Base-by-base conservation (phyloP, 2,888 invertebrate species). In the Heterodera filipjevi region DNA sequence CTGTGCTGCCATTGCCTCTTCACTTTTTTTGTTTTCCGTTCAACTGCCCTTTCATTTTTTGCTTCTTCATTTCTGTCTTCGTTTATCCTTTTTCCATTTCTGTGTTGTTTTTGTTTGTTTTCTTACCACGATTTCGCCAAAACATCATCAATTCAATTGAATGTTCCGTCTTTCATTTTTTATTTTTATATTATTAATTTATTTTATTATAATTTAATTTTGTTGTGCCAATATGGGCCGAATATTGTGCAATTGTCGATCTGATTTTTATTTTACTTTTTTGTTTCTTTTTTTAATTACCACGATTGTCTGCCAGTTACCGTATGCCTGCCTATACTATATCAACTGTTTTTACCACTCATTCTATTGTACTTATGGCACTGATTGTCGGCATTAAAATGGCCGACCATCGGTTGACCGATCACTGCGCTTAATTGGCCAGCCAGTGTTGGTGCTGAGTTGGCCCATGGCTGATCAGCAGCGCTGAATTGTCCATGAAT, bases 241-340 rank as follows among this genome's bases (percentile, higher is more conserved):
- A 59, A 49, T 49, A 44, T 49, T 59, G 59, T 59, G 59, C 59
- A 59, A 59, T 59, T 27, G n/a, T 59, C 27, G 27, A 59, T 10
- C 39, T 39, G 19, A 49, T 49, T 49, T 14, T 14, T 49, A 8
- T 14, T 14, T 49, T 49, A 14, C 0, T 3, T 49, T 49, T 19
- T 53, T 27, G 10, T 5, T n/a, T 59, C 27, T 10, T n/a, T 6
- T 59, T 0, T 27, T 10, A 27, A 3, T 59, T 3, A 59, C 59
- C 59, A 59, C 59, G 59, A 59, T n/a, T 59, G 59, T 59, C 27
- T 59, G 59, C 27, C 59, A n/a, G 27, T 59, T 59, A 59, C 59
- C 59, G 59, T 59, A 59, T 27, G 59, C 59, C 59, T 59, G 22
- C 39, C 39, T 39, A 39, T 39, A 39, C 6, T 6, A 39, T 39